Conservation (phyloP, 2,888 invertebrate species). For the Hemicrepidius hirtus region DNA sequence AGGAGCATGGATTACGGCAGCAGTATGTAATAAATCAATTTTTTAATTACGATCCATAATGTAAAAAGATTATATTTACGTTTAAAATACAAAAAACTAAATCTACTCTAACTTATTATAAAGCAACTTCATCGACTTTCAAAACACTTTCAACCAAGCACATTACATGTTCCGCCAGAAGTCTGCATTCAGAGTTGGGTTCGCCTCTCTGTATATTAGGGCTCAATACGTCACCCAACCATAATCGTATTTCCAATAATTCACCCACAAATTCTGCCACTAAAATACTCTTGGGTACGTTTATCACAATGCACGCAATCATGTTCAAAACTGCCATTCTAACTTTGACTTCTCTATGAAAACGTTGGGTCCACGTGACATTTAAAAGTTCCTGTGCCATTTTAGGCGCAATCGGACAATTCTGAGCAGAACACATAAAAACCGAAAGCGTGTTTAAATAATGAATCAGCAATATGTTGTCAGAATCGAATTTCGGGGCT, state of each 20-base stretch:
- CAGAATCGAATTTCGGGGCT: slow-evolving; percentile 77
- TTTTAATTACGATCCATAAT: no score
- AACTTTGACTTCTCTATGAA: slow-evolving; percentile 80
- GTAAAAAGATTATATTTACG: no score
- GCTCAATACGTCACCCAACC: slow-evolving; percentile 78
- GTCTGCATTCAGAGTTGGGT: slow-evolving; percentile 78
- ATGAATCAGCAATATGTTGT: slow-evolving; percentile 80
- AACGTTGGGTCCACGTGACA: slow-evolving; percentile 80
- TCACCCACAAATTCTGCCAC: slow-evolving; percentile 77
- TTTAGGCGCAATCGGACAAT: slow-evolving; percentile 78
- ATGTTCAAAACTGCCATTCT: slow-evolving; percentile 80
- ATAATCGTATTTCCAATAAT: slow-evolving; percentile 79
- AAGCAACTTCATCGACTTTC: slow-evolving; percentile 61
- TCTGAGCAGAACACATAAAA: slow-evolving; percentile 80
- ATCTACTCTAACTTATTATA: no score
- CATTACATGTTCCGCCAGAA: slow-evolving; percentile 78
- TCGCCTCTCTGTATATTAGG: slow-evolving; percentile 78
- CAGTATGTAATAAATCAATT: no score
- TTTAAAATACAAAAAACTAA: no score
- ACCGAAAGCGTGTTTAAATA: slow-evolving; percentile 82
- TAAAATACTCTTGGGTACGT: slow-evolving; percentile 76
- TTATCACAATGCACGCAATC: slow-evolving; percentile 79
- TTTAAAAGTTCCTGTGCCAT: slow-evolving; percentile 82
- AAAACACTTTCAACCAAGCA: slow-evolving; percentile 74
- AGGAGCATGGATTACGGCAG: no score